Percentiles rank a stretch among this genome's conserved stretches.
These are phyloP conservation scores for Caenorhabditis wallacei DNA, from an alignment of 2,888 invertebrate genomes.

Conservation along the genomic window DNA sequence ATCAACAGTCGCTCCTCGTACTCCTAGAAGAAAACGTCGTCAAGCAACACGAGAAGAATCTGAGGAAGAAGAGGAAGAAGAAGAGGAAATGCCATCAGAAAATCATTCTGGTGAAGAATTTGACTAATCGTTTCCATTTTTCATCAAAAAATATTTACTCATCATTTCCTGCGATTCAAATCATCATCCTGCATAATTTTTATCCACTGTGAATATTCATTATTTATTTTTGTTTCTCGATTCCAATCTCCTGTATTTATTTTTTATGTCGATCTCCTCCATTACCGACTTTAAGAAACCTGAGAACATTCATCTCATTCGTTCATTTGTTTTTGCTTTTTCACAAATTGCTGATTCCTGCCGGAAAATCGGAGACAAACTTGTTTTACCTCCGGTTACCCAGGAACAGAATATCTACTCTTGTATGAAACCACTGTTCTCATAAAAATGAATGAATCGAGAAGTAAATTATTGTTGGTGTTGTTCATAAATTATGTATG, in stretches of 20 bases:
- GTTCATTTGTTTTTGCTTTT: constrained; percentile 21
- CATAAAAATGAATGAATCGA: constrained; percentile 1
- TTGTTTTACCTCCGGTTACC: neutral
- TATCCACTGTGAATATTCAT: constrained; percentile 25
- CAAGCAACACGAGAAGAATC: neutral
- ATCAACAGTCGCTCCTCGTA: neutral
- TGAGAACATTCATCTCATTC: constrained; percentile 32
- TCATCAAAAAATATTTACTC: neutral
- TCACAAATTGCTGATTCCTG: constrained; percentile 33
- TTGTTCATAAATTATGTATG: constrained; percentile 10
- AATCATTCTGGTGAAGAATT: neutral
- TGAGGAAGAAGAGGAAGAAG: constrained; percentile 15
- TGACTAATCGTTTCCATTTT: neutral
- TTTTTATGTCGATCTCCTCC: constrained; percentile 24
- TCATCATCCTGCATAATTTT: neutral
- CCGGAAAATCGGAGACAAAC: constrained; percentile 17
- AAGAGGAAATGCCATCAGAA: neutral
- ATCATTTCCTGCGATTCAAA: neutral
- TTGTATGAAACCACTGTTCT: neutral
- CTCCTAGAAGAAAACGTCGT: constrained; percentile 17
- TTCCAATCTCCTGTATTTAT: constrained; percentile 12
- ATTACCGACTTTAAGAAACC: constrained; percentile 12
- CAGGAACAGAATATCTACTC: neutral
- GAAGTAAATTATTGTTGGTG: neutral
- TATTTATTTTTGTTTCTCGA: constrained; percentile 1